Base-by-base conservation (phyloP, 2,888 invertebrate genomes). In the Papilio demoleus region DNA sequence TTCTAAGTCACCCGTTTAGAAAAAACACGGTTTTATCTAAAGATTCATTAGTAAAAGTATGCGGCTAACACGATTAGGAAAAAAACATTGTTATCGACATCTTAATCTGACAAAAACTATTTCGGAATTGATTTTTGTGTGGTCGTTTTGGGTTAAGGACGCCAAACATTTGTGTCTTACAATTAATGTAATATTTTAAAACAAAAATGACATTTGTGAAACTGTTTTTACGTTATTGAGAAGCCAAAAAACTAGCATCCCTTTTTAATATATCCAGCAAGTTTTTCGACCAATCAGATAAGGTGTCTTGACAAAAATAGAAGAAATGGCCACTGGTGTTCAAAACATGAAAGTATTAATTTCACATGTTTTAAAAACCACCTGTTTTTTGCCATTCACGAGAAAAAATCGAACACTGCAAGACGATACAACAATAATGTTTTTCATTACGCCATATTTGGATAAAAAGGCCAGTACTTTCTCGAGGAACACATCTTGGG, bases 1-100 rank as follows among this genome's bases (percentile, higher is more conserved):
- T 81, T 77, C 79, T 85, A 84, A 86, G 11, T 84, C 83, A 84
- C 81, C 72, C 72, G 76, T 75, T 79, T 78, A 78, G 75, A 82
- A 79, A 78, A 76, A 74, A 81, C 65, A 68, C 45, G 62, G 58
- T 70, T 60, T 74, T 75, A 75, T 77, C 75, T 76, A 63, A 63
- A 68, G 71, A 69, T 76, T 74, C 74, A 74, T 77, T 78, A 78
- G 75, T 73, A 72, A 72, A 73, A 70, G 67, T 67, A 56, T 64
- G 65, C 53, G 63, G 67, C 66, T 65, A 45, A 56, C 36, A 27
- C 65, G 47, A 58, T 63, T 56, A 47, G 62, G 14, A 22, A 31
- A 59, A 61, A 65, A 58, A 42, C 42, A 34, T 1, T 61, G 36
- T 63, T 63, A 63, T 68, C 62, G 27, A 17, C 47, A 59, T 22